These are phyloP conservation scores for Acholoe squamosa DNA, from an alignment of 2,888 invertebrate genomes.

Conservation along the genomic window DNA sequence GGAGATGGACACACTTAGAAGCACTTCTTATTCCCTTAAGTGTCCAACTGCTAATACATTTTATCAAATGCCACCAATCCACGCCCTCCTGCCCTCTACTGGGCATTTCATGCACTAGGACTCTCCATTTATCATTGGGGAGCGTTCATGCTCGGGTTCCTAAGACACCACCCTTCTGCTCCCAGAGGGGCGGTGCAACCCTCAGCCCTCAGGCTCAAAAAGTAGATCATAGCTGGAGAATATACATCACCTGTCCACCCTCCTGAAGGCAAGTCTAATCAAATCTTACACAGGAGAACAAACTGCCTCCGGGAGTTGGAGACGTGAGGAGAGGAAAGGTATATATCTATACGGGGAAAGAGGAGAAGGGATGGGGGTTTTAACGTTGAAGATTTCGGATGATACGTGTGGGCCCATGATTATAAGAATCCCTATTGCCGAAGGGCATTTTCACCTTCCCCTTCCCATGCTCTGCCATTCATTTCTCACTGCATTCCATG, in stretches of 20 bases:
- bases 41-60: background rate
- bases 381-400: too few species aligned
- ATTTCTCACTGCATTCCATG: background rate
- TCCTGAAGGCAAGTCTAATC: background rate
- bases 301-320: background rate
- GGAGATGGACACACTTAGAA: too few species aligned
- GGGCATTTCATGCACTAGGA: background rate
- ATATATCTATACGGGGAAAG: too few species aligned
- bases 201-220: background rate
- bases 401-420: too few species aligned
- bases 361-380: too few species aligned
- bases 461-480: background rate
- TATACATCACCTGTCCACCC: conserved; percentile 24
- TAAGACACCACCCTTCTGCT: background rate
- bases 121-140: background rate
- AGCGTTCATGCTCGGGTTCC: background rate
- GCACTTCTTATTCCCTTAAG: too few species aligned
- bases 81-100: background rate
- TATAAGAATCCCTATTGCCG: too few species aligned
- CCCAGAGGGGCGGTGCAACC: background rate
- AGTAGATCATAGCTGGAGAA: conserved; percentile 9
- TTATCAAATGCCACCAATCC: background rate
- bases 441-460: background rate
- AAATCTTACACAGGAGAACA: conserved; percentile 6
- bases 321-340: background rate